These are phyloP conservation scores for Platanista minor DNA, from an alignment of 2,113 vertebrate genomes.

Conservation along the genomic window DNA sequence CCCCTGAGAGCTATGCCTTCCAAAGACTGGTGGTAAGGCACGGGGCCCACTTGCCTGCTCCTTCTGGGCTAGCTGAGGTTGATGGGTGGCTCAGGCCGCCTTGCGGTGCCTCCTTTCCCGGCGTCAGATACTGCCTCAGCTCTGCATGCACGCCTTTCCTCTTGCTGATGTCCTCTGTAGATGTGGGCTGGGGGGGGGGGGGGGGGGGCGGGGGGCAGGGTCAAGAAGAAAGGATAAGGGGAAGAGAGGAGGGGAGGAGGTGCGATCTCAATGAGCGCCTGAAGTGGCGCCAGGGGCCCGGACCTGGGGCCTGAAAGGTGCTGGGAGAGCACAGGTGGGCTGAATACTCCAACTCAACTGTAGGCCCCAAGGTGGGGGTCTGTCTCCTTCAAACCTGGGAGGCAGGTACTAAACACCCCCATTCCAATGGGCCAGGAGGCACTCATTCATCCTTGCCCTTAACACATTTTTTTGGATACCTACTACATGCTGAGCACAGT, in stretches of 20 bases:
- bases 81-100: neutral
- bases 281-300: neutral
- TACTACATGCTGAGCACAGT: neutral
- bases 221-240: neutral
- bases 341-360: neutral
- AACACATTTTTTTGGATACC: neutral
- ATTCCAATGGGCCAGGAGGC: neutral
- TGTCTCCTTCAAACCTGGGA: neutral
- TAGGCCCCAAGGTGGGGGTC: neutral
- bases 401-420: neutral
- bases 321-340: no score
- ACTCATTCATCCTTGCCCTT: neutral
- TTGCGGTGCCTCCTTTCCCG: neutral
- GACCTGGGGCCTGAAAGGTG: neutral
- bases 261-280: neutral
- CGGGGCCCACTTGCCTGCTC: neutral
- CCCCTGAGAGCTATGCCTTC: neutral
- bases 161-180: neutral
- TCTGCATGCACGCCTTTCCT: neutral
- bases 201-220: accelerated
- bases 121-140: neutral
- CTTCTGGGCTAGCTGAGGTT: neutral
- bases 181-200: neutral
- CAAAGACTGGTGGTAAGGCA: neutral
- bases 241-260: neutral